Percentiles rank a stretch among this genome's conserved stretches.
Evolutionary conservation across 2,113 vertebrate species (phyloP).

Genomic region (Acanthochromis polyacanthus): DNA sequence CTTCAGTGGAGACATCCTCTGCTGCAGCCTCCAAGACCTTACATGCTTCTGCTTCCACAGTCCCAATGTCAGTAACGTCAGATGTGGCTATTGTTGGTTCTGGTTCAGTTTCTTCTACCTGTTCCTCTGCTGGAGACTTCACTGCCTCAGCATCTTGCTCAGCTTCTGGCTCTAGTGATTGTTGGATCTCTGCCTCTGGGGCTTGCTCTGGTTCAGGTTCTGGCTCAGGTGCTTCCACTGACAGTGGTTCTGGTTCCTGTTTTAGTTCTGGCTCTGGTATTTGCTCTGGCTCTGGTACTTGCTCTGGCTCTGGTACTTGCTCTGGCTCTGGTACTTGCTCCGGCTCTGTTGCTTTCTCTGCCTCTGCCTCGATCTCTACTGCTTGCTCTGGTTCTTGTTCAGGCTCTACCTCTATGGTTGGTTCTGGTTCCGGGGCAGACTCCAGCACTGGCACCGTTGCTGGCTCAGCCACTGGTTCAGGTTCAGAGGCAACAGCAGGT

Average conservation of each 20-base stretch:
- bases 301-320: slow-evolving; percentile 3
- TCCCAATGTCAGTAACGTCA: slow-evolving; percentile 39
- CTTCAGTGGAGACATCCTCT: slow-evolving; percentile 32
- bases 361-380: slow-evolving; percentile 9
- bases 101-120: slow-evolving; percentile 46
- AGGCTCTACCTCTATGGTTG: background rate
- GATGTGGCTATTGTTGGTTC: slow-evolving; percentile 26
- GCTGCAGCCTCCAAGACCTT: slow-evolving; percentile 18
- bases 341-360: slow-evolving; percentile 15
- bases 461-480: slow-evolving; percentile 36
- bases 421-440: slow-evolving; percentile 18
- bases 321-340: slow-evolving; percentile 27
- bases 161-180: slow-evolving; percentile 31
- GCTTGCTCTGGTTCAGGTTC: slow-evolving; percentile 43
- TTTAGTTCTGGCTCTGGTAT: slow-evolving; percentile 44
- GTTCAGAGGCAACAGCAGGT: slow-evolving; percentile 32
- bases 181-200: slow-evolving; percentile 16
- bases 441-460: background rate
- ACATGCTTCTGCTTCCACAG: slow-evolving; percentile 25
- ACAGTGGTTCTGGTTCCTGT: background rate
- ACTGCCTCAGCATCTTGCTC: slow-evolving; percentile 27
- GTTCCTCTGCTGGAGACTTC: slow-evolving; percentile 34
- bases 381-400: slow-evolving; percentile 19
- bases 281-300: slow-evolving; percentile 25
- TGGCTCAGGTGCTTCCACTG: slow-evolving; percentile 2